Evolutionary conservation across 2,888 invertebrate genomes (phyloP).

Genomic region (Polydrusus cervinus): DNA sequence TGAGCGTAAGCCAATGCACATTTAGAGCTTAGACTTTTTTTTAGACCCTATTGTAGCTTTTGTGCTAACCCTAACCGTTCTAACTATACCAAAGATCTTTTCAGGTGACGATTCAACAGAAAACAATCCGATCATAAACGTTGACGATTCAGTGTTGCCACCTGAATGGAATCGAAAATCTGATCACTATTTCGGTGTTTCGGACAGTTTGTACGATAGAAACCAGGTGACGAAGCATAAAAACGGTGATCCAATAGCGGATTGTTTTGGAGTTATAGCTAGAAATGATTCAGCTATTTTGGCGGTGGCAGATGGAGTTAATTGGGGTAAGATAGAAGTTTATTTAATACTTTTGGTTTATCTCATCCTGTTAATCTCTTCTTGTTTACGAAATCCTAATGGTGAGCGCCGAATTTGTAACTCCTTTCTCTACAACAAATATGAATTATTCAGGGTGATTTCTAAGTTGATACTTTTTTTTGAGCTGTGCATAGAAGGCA

Average conservation of each 20-base stretch:
- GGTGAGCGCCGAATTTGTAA: too few relatives aligned
- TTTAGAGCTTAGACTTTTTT: too few relatives aligned
- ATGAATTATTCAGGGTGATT: too few relatives aligned
- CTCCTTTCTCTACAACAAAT: too few relatives aligned
- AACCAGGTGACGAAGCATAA: constrained; percentile 83
- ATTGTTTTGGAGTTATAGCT: constrained; percentile 86
- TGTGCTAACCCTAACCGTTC: constrained; percentile 23
- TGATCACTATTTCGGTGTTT: constrained; percentile 79
- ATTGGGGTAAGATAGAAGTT: constrained; percentile 80
- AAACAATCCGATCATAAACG: constrained; percentile 12
- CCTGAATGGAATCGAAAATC: constrained; percentile 76
- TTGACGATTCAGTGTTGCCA: constrained; percentile 65
- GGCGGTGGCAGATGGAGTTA: constrained; percentile 91
- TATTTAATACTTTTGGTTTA: too few relatives aligned
- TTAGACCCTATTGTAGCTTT: neutral
- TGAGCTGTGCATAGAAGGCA: too few relatives aligned
- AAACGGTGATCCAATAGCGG: constrained; percentile 89
- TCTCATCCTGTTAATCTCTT: too few relatives aligned
- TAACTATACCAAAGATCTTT: constrained; percentile 39
- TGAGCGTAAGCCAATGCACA: neutral
- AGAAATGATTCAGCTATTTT: constrained; percentile 84
- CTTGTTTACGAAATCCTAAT: too few relatives aligned
- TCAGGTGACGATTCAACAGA: constrained; percentile 49
- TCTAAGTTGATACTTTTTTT: too few relatives aligned
- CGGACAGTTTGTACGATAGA: constrained; percentile 87